A percentile compares a stretch with the other conserved stretches of the same genome.
Evolutionary conservation across 2,797 vertebrate species (phyloP).

Genomic region (Galago senegalensis): DNA sequence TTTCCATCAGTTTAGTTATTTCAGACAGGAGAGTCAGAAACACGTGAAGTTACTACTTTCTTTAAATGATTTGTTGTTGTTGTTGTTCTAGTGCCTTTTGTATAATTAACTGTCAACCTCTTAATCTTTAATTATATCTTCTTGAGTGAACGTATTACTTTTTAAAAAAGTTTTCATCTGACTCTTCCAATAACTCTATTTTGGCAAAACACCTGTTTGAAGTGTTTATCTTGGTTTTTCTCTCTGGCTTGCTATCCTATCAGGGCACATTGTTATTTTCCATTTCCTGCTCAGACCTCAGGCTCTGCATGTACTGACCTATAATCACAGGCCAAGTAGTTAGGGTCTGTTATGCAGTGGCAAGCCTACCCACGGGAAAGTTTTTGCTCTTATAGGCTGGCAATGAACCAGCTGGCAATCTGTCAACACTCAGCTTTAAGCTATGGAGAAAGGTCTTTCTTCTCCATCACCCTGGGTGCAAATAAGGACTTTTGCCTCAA

Average conservation of each 20-base stretch:
- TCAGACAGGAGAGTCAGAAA: conserved; percentile 3
- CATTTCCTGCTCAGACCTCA: conserved; percentile 72
- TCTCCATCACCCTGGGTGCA: neutral
- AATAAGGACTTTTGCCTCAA: neutral
- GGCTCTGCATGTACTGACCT: conserved; percentile 58
- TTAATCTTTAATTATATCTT: conserved; percentile 68
- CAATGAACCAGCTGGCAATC: neutral
- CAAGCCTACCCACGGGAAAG: neutral
- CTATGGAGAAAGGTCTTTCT: neutral
- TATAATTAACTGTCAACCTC: conserved; percentile 54
- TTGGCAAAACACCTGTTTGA: conserved; percentile 53
- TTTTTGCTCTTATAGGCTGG: conserved; percentile 47
- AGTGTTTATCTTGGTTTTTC: conserved; percentile 62
- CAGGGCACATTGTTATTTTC: conserved; percentile 71
- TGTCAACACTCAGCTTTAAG: neutral
- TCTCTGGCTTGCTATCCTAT: conserved; percentile 58
- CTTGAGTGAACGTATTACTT: conserved; percentile 53
- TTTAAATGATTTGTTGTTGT: neutral
- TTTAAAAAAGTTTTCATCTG: conserved; percentile 46
- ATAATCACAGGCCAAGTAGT: conserved; percentile 58
- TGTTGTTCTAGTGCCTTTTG: neutral
- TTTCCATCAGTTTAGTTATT: conserved; percentile 28
- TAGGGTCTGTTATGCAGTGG: conserved; percentile 36
- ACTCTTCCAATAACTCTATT: conserved; percentile 43
- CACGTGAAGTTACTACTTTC: neutral